phyloP scores from a whole-genome alignment of 2,113 vertebrate genomes.

The Sterrhoptilus dennistouni region DNA sequence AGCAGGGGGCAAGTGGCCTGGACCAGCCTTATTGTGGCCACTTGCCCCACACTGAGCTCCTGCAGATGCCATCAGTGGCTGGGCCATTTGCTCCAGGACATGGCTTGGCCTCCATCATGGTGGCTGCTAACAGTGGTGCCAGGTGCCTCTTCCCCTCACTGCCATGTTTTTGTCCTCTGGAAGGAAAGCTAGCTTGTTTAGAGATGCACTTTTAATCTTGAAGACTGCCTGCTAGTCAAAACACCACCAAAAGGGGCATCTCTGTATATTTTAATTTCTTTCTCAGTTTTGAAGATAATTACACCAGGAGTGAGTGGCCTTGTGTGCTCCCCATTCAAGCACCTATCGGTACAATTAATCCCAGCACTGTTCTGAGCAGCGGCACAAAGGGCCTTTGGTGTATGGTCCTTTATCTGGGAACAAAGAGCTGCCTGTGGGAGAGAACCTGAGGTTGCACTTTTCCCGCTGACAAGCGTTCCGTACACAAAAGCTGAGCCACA shows the following conservation, averaged over 20 bases:
- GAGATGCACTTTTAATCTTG: neutral
- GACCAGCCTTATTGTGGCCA: neutral
- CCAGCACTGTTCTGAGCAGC: conserved; percentile 37
- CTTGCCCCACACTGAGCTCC: accelerated
- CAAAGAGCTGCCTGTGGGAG: conserved; percentile 74
- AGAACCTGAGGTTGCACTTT: conserved; percentile 74
- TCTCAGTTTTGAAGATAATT: conserved; percentile 19
- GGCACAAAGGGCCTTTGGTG: conserved; percentile 73
- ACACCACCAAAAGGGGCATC: conserved; percentile 14
- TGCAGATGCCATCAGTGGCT: neutral
- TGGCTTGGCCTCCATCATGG: neutral
- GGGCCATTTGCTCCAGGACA: neutral
- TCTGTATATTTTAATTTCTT: conserved; percentile 21
- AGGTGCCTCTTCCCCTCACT: neutral
- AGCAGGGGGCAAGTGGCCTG: accelerated
- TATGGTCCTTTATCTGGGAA: conserved; percentile 72
- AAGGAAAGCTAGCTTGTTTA: neutral
- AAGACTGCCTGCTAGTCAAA: neutral
- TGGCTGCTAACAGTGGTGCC: accelerated
- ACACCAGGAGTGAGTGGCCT: conserved; percentile 10
- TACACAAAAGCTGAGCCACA: conserved; percentile 65
- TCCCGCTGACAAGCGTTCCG: conserved; percentile 67
- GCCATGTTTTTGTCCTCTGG: neutral
- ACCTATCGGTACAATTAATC: conserved; percentile 76
- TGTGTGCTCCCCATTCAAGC: conserved; percentile 56